Evolutionary conservation across 92 coral and sea anemone species (phyloP), one percentile per base, ranked within the genome.

Genomic region (Isaurus tuberculatus): DNA sequence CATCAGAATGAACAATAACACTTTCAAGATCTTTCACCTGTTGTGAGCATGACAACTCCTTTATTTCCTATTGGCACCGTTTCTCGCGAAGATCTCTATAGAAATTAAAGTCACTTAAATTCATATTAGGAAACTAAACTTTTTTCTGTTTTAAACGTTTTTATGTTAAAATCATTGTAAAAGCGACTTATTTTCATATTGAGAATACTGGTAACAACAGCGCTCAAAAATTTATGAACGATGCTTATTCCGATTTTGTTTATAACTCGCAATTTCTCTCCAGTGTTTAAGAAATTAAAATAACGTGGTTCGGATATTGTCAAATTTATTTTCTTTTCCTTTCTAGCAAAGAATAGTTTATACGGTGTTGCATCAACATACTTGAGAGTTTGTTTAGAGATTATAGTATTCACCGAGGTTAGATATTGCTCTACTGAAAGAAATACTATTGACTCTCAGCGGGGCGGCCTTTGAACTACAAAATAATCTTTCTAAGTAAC

Each of bases 71-170:
- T 37, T 9, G 15, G 20, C 60, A 40, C 53, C 82, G 51, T 77
- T 77, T 77, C 69, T 58, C 16, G 58, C 32, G 49, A 23, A 58
- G 69, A 27, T 77, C 70, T 65, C 33, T 31, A 40, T 40, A 77
- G 70, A 86, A 90, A 90, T 90, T 90, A 90, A 65, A 86, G 87
- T 83, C 90, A 86, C 87, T 90, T 90, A 83, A 80, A 55, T 23
- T 58, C 88, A 83, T 79, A 85, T 90, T 87, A 90, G 74, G 65
- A 31, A 25, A 61, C 61, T 14, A 55, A 81, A 68, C 70, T 82
- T 34, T 63, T 51, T 77, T 37, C 72, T 65, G 65, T 33, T 77
- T 85, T 66, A 32, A 64, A 27, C 20, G n/a, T n/a, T 43, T 44
- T 77, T 66, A n/a, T 3, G 33, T 85, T 53, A 65, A 51, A 77